phyloP scores from a whole-genome alignment of 1,140 invertebrate species.

The Panulirus ornatus region DNA sequence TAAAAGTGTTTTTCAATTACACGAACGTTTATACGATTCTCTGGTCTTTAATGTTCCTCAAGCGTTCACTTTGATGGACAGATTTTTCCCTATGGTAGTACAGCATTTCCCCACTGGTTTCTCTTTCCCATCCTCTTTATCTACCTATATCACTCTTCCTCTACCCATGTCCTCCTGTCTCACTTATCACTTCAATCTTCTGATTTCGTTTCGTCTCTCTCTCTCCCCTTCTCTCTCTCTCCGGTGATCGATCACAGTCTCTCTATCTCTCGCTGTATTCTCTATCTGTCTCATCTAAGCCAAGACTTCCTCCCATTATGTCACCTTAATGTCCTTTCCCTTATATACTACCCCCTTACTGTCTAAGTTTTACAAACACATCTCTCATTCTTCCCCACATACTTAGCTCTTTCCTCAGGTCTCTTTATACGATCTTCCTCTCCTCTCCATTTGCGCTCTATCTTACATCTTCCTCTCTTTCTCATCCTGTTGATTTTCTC shows the following conservation, averaged over 20 bases:
- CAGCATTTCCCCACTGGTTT: background rate
- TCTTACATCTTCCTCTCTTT: background rate
- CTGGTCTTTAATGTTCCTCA: background rate
- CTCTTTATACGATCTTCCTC: background rate
- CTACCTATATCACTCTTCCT: background rate
- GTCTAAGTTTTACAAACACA: background rate
- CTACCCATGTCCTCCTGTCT: background rate
- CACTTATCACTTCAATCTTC: too few species aligned
- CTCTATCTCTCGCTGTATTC: slow-evolving; percentile 3
- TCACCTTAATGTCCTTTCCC: background rate
- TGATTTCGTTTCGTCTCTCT: background rate
- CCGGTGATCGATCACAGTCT: background rate
- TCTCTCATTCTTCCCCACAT: background rate
- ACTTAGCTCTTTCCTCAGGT: too few species aligned
- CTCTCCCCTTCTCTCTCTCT: background rate
- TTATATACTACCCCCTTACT: background rate
- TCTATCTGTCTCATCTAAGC: background rate
- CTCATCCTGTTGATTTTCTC: too few species aligned
- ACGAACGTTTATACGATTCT: background rate
- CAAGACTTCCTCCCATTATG: background rate
- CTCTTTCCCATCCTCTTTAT: background rate
- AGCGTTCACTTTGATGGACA: background rate
- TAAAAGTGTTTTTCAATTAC: background rate
- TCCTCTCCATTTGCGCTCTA: background rate
- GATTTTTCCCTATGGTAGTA: background rate